Percentiles rank a stretch among this genome's conserved stretches.
These are phyloP conservation scores for Anisognathus igniventris DNA, from an alignment of 2,797 vertebrate genomes.

Conservation along the genomic window DNA sequence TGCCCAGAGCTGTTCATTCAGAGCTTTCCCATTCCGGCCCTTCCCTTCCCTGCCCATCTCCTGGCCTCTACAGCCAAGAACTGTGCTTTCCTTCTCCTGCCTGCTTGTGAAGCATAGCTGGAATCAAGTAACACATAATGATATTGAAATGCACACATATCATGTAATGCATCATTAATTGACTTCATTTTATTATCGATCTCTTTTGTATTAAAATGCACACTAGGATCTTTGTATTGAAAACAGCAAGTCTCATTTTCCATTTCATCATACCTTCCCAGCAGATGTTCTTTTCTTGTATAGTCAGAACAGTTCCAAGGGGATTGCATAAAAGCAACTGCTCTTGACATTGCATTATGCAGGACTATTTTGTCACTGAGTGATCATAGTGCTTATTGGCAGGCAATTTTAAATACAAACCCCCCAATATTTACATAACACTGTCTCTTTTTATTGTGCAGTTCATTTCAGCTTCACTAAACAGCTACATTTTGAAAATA, in stretches of 20 bases:
- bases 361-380: conserved; percentile 22
- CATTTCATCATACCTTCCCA: conserved; percentile 6
- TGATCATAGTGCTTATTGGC: conserved; percentile 40
- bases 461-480: conserved; percentile 51
- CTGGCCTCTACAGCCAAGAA: background rate
- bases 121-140: background rate
- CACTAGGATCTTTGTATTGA: background rate
- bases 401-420: conserved; percentile 20
- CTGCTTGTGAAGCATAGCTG: background rate
- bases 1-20: background rate
- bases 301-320: background rate
- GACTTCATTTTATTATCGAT: background rate
- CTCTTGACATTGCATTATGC: conserved; percentile 39
- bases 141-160: background rate
- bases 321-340: background rate
- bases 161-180: background rate
- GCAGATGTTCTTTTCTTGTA: background rate
- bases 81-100: background rate
- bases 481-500: conserved; percentile 33
- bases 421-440: conserved; percentile 45
- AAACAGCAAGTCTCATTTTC: background rate
- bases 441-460: background rate
- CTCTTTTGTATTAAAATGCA: background rate
- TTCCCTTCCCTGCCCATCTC: background rate
- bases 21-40: background rate